Conservation (phyloP, 2,113 vertebrate species). For the Xiphophorus couchianus region DNA sequence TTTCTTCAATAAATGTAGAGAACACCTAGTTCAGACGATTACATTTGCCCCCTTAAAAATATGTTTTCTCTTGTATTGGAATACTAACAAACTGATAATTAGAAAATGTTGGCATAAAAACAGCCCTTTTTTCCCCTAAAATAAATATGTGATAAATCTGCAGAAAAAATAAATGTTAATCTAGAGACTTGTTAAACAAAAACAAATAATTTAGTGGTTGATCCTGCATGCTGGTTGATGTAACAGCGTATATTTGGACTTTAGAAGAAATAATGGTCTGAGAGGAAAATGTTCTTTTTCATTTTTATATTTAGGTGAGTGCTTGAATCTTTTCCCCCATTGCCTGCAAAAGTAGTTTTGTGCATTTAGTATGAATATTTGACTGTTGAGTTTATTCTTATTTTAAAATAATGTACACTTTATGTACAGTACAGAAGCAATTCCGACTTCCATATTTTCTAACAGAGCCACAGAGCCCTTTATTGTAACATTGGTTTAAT, state of each 20-base stretch:
- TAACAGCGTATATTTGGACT: background rate
- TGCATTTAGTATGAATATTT: background rate
- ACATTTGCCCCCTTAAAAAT: too few species aligned
- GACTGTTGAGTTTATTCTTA: constrained; percentile 5
- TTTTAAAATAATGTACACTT: background rate
- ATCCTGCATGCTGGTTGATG: background rate
- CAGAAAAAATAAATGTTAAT: too few species aligned
- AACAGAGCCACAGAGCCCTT: background rate
- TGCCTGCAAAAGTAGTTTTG: background rate
- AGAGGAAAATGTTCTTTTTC: background rate
- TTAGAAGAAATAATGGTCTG: background rate
- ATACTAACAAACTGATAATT: background rate
- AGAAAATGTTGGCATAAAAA: background rate
- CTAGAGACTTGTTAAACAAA: too few species aligned
- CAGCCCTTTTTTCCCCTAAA: background rate
- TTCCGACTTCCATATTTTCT: background rate
- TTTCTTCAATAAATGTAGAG: too few species aligned
- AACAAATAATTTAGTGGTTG: too few species aligned
- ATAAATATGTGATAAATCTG: background rate
- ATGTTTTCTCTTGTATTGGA: background rate
- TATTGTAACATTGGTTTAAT: constrained; percentile 16
- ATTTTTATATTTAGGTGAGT: background rate
- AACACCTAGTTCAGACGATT: too few species aligned
- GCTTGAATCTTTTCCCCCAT: background rate
- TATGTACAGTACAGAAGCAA: background rate